phyloP scores from a whole-genome alignment of 2,113 vertebrate species.

The Lepidothrix coronata region DNA sequence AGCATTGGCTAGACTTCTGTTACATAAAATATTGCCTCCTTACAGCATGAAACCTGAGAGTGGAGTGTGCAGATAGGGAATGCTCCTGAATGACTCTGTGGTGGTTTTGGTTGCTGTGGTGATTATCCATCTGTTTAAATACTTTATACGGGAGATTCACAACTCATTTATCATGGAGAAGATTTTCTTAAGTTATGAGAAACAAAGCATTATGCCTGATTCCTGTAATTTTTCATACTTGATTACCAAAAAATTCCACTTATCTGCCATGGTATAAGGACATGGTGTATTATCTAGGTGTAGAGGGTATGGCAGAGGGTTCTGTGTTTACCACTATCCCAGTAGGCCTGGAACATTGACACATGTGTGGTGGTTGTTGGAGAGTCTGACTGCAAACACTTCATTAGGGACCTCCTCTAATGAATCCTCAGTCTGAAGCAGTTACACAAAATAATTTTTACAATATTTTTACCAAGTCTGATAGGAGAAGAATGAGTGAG shows the following conservation, averaged over 20 bases:
- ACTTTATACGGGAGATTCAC: slow-evolving; percentile 3
- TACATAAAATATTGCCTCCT: slow-evolving; percentile 6
- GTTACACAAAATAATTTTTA: neutral
- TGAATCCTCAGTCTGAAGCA: neutral
- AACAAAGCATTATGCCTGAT: neutral
- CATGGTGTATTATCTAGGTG: neutral
- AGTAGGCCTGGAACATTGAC: neutral
- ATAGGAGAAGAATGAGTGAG: neutral
- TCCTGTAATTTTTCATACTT: neutral
- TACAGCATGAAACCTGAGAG: neutral
- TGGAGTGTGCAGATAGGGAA: neutral
- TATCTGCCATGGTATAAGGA: neutral
- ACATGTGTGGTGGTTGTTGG: fast-evolving
- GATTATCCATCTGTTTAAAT: slow-evolving; percentile 52
- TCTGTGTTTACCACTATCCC: neutral
- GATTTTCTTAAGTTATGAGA: neutral
- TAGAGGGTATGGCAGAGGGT: neutral
- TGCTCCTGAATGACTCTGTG: neutral
- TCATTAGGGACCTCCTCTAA: neutral
- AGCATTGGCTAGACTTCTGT: neutral
- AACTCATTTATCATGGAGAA: neutral
- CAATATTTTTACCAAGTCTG: neutral
- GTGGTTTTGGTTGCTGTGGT: slow-evolving; percentile 58
- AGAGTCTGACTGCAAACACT: neutral
- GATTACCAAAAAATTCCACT: neutral